These are phyloP conservation scores for Onthophagus sagittarius DNA, from an alignment of 2,888 invertebrate genomes.

Conservation along the genomic window DNA sequence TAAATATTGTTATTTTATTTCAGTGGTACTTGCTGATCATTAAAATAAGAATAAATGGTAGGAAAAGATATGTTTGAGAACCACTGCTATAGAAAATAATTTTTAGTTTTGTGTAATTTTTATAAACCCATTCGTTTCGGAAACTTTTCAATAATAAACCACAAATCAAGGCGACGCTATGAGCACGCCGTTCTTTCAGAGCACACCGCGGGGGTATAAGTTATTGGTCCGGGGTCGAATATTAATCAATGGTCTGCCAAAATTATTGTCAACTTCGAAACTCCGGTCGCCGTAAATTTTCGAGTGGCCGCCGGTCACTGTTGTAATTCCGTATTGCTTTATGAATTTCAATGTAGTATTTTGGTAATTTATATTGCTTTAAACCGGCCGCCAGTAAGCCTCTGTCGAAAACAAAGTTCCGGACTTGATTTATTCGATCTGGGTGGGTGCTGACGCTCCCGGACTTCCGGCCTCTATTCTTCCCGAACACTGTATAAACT, in stretches of 20 bases:
- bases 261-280: not conserved
- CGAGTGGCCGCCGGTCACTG: not conserved
- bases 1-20: too few relatives aligned
- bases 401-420: conserved; percentile 13
- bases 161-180: not conserved
- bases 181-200: not conserved
- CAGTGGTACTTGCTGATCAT: too few relatives aligned
- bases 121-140: too few relatives aligned
- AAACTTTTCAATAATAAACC: not conserved
- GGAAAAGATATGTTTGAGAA: too few relatives aligned
- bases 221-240: not conserved
- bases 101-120: too few relatives aligned
- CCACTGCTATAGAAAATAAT: too few relatives aligned
- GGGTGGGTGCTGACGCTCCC: not conserved
- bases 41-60: too few relatives aligned
- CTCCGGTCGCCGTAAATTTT: not conserved
- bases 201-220: not conserved
- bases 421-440: conserved; percentile 1
- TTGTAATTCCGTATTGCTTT: conserved; percentile 13
- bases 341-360: conserved; percentile 13
- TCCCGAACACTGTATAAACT: conserved; percentile 13
- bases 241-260: not conserved
- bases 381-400: conserved; percentile 11
- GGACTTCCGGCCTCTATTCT: not conserved
- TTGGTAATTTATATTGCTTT: conserved; percentile 12